Conservation (phyloP, 2,888 invertebrate species). For the Cantharis rufa region DNA sequence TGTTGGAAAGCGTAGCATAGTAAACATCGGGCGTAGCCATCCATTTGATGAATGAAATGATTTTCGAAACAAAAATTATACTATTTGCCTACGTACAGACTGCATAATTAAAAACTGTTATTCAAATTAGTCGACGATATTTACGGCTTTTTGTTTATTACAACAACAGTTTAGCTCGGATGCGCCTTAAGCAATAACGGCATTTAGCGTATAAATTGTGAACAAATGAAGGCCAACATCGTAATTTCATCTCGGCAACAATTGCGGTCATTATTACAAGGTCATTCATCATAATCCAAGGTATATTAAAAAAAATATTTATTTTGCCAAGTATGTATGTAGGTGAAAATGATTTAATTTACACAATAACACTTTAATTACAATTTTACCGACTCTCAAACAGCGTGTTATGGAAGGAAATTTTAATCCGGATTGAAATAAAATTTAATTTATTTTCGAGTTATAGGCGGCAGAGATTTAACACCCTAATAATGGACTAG, state of each 20-base stretch:
- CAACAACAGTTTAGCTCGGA: not conserved
- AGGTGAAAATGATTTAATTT: constrained; percentile 11
- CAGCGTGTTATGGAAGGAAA: constrained; percentile 14
- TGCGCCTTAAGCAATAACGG: constrained; percentile 11
- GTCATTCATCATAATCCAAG: not conserved
- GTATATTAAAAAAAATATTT: constrained; percentile 10
- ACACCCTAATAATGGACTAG: constrained; percentile 23
- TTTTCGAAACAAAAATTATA: constrained; percentile 26
- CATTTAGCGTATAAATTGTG: constrained; percentile 6
- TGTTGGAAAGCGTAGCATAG: constrained; percentile 25
- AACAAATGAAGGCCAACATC: not conserved
- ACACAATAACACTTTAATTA: constrained; percentile 25
- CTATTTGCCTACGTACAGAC: not conserved
- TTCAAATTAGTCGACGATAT: not conserved
- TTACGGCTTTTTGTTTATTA: not conserved
- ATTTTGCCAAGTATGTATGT: not conserved
- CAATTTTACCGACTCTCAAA: constrained; percentile 11
- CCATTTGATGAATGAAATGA: constrained; percentile 33
- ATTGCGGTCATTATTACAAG: constrained; percentile 20
- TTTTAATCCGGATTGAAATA: constrained; percentile 25
- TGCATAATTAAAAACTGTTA: not conserved
- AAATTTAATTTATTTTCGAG: constrained; percentile 26
- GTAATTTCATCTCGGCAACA: constrained; percentile 6
- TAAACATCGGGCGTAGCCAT: constrained; percentile 34
- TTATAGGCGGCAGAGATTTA: constrained; percentile 19